Evolutionary conservation across 2,113 vertebrate species (phyloP).

Genomic region (Anarrhichthys ocellatus): DNA sequence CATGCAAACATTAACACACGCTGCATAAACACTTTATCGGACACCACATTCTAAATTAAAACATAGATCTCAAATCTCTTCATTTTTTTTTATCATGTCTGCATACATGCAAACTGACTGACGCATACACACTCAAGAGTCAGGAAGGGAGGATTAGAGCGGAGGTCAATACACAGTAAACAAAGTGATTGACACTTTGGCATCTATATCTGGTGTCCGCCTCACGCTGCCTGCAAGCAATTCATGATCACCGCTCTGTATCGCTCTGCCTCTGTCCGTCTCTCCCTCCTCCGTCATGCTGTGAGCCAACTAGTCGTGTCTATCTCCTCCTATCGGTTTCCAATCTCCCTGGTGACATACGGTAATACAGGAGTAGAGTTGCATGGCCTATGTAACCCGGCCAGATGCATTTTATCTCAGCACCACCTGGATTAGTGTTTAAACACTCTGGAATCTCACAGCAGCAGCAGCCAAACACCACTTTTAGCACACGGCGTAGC

Average conservation of each 20-base stretch:
- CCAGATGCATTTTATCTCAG: constrained; percentile 70
- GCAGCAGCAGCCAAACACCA: constrained; percentile 63
- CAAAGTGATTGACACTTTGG: constrained; percentile 65
- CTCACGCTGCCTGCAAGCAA: constrained; percentile 66
- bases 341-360: constrained; percentile 70
- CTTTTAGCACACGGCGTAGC: constrained; percentile 56
- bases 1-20: constrained; percentile 56
- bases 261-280: constrained; percentile 21
- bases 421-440: constrained; percentile 80
- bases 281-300: constrained; percentile 17
- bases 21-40: constrained; percentile 52
- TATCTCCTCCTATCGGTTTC: constrained; percentile 65
- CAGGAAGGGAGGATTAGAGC: constrained; percentile 9
- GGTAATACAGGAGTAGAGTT: constrained; percentile 71
- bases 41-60: constrained; percentile 14
- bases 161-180: constrained; percentile 31
- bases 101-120: not conserved
- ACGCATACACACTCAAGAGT: not conserved
- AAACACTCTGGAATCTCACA: constrained; percentile 74
- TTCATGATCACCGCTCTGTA: constrained; percentile 45
- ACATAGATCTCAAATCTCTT: constrained; percentile 3
- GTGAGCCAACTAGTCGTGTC: constrained; percentile 54
- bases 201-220: constrained; percentile 53
- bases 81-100: not conserved
- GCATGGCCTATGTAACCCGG: constrained; percentile 58